Conservation (phyloP, 1,140 invertebrate genomes). For the Leptoteleia sp. region DNA sequence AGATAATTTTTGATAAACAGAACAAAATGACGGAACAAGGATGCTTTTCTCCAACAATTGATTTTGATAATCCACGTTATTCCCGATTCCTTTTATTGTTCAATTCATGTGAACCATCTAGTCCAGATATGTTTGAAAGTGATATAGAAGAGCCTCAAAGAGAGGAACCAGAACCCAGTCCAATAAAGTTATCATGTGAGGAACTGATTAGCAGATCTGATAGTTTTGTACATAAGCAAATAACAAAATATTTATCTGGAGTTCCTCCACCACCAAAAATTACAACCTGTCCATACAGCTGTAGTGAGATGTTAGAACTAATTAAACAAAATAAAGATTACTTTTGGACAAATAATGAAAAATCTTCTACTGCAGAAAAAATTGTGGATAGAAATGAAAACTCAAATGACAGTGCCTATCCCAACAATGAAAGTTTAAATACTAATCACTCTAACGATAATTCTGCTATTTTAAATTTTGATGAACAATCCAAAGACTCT, state of each 20-base stretch:
- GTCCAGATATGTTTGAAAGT: constrained; percentile 78
- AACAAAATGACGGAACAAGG: too few species aligned
- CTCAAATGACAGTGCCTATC: constrained; percentile 63
- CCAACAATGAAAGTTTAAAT: constrained; percentile 24
- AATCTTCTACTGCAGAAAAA: too few species aligned
- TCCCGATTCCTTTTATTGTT: too few species aligned
- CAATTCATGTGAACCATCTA: too few species aligned
- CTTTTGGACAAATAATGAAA: constrained; percentile 73
- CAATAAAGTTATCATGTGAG: constrained; percentile 65
- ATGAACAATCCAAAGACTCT: constrained; percentile 49
- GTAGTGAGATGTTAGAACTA: constrained; percentile 82
- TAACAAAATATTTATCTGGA: constrained; percentile 79
- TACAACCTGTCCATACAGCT: constrained; percentile 83
- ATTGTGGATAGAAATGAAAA: constrained; percentile 73
- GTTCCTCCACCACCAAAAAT: constrained; percentile 85
- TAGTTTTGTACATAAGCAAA: constrained; percentile 62
- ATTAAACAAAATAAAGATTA: constrained; percentile 78
- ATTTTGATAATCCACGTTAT: too few species aligned
- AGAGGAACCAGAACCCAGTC: constrained; percentile 54
- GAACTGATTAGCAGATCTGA: constrained; percentile 74
- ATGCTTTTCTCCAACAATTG: too few species aligned
- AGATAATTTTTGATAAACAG: too few species aligned
- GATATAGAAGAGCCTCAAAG: constrained; percentile 73
- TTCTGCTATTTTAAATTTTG: neutral
- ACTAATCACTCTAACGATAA: constrained; percentile 21